A percentile compares a stretch with the other conserved stretches of the same genome.
Conservation (phyloP, 2,888 invertebrate genomes). For the Scrobipalpa atriplicella region DNA sequence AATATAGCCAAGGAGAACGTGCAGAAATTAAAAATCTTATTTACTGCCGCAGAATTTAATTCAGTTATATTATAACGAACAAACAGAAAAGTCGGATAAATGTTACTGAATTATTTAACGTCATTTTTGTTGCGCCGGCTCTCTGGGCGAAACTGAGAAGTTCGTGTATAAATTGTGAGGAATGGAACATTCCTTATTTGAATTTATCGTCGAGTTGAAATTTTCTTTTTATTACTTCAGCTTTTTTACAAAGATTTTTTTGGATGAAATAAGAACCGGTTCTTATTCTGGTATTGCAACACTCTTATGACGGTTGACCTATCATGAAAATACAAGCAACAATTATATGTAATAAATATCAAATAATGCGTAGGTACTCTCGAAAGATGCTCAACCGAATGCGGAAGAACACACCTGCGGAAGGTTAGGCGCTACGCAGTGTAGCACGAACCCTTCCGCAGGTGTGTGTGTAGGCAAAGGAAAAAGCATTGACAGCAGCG, state of each 20-base stretch:
- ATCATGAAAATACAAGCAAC: too few relatives aligned
- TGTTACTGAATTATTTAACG: conserved; percentile 43
- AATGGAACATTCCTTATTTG: conserved; percentile 38
- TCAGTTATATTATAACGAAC: conserved; percentile 39
- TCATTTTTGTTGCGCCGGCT: conserved; percentile 38
- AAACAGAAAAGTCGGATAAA: conserved; percentile 38
- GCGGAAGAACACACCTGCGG: too few relatives aligned
- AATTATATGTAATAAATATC: too few relatives aligned
- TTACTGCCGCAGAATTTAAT: conserved; percentile 42
- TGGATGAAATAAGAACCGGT: neutral
- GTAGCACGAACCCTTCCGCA: too few relatives aligned
- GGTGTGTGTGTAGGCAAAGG: too few relatives aligned
- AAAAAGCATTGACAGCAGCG: too few relatives aligned
- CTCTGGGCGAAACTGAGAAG: conserved; percentile 29
- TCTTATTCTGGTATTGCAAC: too few relatives aligned
- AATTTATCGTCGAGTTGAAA: conserved; percentile 36
- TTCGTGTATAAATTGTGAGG: conserved; percentile 36
- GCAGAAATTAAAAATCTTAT: conserved; percentile 40
- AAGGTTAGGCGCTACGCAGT: too few relatives aligned
- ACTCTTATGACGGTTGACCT: neutral
- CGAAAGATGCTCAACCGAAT: too few relatives aligned
- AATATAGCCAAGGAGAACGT: conserved; percentile 20
- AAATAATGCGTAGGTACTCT: too few relatives aligned
- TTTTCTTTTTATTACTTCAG: conserved; percentile 33
- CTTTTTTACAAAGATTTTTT: neutral